phyloP scores from a whole-genome alignment of 2,113 vertebrate genomes.

The Nycticryphes semicollaris region DNA sequence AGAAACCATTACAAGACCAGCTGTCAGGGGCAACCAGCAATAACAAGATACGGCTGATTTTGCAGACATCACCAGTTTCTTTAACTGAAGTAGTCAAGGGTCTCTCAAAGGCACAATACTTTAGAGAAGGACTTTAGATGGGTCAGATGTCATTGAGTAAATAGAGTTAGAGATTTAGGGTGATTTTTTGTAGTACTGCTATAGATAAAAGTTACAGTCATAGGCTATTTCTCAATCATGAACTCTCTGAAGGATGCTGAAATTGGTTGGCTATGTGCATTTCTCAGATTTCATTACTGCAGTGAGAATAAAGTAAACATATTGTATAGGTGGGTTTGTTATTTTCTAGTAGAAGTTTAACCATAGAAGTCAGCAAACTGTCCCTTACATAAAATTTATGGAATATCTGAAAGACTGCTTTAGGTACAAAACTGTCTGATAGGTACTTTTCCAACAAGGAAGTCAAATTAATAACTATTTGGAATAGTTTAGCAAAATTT shows the following conservation, averaged over 20 bases:
- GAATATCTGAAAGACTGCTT: background rate
- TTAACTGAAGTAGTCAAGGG: background rate
- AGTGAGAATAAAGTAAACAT: background rate
- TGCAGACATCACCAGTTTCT: background rate
- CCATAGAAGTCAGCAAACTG: background rate
- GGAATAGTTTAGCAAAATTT: background rate
- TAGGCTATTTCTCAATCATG: background rate
- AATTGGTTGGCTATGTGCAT: background rate
- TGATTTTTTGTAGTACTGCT: background rate
- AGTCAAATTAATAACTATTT: background rate
- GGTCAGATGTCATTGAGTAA: background rate
- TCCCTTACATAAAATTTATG: background rate
- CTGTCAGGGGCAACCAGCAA: background rate
- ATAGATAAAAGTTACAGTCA: background rate
- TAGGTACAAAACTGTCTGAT: background rate
- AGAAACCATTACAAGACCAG: background rate
- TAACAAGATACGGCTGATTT: background rate
- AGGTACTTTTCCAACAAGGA: background rate
- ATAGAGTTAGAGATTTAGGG: background rate
- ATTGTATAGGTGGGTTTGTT: background rate
- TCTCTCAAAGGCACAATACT: background rate
- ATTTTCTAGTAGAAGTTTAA: background rate
- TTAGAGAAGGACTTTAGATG: background rate
- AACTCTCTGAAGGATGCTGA: background rate
- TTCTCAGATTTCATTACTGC: background rate